Conservation (phyloP, 2,113 vertebrate genomes). For the Numenius arquata region DNA sequence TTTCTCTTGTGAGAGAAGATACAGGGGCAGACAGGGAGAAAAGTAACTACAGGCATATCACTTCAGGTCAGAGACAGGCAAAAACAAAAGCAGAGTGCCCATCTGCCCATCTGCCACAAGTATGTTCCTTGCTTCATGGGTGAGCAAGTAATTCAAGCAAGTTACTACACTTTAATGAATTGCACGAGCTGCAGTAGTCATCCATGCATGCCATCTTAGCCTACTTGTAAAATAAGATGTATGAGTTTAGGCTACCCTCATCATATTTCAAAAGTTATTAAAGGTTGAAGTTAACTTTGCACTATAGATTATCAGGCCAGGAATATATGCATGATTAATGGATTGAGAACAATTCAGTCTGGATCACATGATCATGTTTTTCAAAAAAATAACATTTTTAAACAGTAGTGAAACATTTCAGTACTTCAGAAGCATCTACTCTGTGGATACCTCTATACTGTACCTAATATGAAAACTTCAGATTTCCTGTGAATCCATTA, state of each 20-base stretch:
- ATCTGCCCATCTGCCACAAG: background rate
- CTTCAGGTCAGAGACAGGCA: background rate
- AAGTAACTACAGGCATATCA: background rate
- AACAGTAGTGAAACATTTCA: background rate
- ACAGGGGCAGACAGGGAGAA: background rate
- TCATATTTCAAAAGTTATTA: background rate
- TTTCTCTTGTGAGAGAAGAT: background rate
- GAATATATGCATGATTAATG: background rate
- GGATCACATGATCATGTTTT: accelerated
- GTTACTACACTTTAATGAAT: background rate
- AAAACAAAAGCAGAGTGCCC: accelerated
- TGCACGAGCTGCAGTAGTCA: background rate
- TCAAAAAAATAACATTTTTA: background rate
- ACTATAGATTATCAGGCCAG: background rate
- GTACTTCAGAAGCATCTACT: background rate
- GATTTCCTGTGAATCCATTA: background rate
- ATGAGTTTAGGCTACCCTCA: background rate
- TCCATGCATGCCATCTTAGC: background rate
- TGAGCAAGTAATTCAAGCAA: background rate
- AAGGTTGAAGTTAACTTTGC: background rate
- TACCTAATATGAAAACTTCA: background rate
- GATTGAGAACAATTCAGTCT: background rate
- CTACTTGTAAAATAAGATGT: background rate
- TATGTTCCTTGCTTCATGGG: background rate
- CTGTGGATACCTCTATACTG: background rate